A percentile compares a stretch with the other conserved stretches of the same genome.
phyloP scores from a whole-genome alignment of 2,113 vertebrate genomes.

The Acinonyx jubatus region DNA sequence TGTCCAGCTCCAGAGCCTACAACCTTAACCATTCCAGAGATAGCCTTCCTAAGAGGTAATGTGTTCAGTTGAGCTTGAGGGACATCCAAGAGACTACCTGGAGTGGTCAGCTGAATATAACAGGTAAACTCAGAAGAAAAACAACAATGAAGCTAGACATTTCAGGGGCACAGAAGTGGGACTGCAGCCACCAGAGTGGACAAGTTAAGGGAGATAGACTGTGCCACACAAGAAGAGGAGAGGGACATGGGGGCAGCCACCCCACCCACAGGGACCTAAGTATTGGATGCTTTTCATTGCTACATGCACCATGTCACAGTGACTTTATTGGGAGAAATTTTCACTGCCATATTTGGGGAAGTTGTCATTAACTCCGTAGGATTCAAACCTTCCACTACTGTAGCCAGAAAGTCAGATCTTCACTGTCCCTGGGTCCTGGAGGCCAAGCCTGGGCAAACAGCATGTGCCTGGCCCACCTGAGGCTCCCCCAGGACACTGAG shows the following conservation, averaged over 20 bases:
- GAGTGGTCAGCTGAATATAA: not conserved
- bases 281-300: not conserved
- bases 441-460: not conserved
- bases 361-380: not conserved
- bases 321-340: not conserved
- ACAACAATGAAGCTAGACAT: not conserved
- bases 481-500: not conserved
- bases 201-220: not conserved
- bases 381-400: not conserved
- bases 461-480: not conserved
- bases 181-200: accelerated
- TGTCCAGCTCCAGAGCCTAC: not conserved
- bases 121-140: not conserved
- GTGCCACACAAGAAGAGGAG: not conserved
- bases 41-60: not conserved
- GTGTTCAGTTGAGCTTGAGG: not conserved
- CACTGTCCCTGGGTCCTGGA: not conserved
- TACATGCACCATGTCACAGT: too few relatives aligned
- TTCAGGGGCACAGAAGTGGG: not conserved
- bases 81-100: not conserved
- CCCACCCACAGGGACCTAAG: not conserved
- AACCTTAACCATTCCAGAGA: not conserved
- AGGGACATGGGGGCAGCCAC: accelerated
- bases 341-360: not conserved
- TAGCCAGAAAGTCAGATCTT: not conserved